phyloP scores from a whole-genome alignment of 2,888 invertebrate species.

The Pollenia labialis region DNA sequence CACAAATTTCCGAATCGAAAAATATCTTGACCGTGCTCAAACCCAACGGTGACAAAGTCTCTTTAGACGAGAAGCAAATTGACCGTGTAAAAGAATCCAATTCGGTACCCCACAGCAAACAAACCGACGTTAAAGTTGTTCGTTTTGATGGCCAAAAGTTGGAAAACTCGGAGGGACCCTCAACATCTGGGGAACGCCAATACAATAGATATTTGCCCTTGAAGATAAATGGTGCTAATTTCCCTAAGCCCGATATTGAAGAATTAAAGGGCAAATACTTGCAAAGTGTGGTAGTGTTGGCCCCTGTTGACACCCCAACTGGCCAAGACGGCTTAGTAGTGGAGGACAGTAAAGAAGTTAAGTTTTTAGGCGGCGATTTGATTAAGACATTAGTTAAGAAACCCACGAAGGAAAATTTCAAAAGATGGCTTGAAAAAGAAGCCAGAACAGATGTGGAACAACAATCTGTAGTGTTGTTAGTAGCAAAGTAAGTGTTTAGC shows the following conservation, averaged over 20 bases:
- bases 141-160: conserved; percentile 91
- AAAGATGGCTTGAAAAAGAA: conserved; percentile 91
- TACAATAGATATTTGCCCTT: conserved; percentile 93
- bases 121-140: conserved; percentile 93
- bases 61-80: conserved; percentile 85
- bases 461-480: conserved; percentile 92
- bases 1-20: conserved; percentile 89
- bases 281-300: conserved; percentile 93
- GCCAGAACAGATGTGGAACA: conserved; percentile 89
- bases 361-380: conserved; percentile 90
- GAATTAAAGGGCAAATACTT: conserved; percentile 90
- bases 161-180: conserved; percentile 89
- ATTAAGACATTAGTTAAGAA: conserved; percentile 90
- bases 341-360: conserved; percentile 88
- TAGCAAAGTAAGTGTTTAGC: conserved; percentile 88
- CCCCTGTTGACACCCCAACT: conserved; percentile 89
- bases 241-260: conserved; percentile 92
- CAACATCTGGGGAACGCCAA: conserved; percentile 88
- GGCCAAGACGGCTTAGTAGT: conserved; percentile 85
- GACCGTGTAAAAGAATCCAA: conserved; percentile 84
- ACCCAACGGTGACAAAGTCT: conserved; percentile 86
- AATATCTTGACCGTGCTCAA: conserved; percentile 88
- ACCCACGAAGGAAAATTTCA: conserved; percentile 91
- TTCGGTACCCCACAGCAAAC: conserved; percentile 85
- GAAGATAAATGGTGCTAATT: conserved; percentile 93